These are phyloP conservation scores for Perognathus longimembris DNA, from an alignment of 2,113 vertebrate genomes.

Conservation along the genomic window DNA sequence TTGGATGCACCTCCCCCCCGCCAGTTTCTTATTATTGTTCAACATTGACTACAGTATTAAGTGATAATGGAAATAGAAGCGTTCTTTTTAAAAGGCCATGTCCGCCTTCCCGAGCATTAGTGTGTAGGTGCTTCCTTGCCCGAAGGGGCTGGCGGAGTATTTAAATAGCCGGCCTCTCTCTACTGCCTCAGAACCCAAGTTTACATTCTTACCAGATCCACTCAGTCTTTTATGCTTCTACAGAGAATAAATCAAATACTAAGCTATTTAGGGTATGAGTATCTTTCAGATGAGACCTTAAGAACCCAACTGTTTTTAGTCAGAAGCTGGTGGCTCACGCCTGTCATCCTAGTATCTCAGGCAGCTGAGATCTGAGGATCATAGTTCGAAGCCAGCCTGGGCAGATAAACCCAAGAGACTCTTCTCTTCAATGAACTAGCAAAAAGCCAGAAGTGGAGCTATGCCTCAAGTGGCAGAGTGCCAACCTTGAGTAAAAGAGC, in stretches of 20 bases:
- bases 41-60: constrained; percentile 79
- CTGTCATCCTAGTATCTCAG: no score
- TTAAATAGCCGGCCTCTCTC: not conserved
- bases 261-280: not conserved
- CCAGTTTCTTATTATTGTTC: constrained; percentile 81
- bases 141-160: constrained; percentile 4
- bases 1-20: constrained; percentile 73
- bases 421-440: no score
- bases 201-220: not conserved
- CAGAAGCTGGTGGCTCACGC: no score
- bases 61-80: constrained; percentile 82
- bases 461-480: no score
- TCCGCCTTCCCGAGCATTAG: constrained; percentile 46
- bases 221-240: constrained; percentile 54
- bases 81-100: constrained; percentile 71
- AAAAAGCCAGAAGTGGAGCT: no score
- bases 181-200: constrained; percentile 1
- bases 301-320: not conserved
- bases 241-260: constrained; percentile 55
- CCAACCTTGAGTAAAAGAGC: no score
- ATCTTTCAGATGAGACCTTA: constrained; percentile 52
- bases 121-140: constrained; percentile 37
- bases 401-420: no score
- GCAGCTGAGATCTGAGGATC: no score
- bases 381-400: no score